phyloP scores from a whole-genome alignment of 2,113 vertebrate species.

The Dicerorhinus sumatrensis region DNA sequence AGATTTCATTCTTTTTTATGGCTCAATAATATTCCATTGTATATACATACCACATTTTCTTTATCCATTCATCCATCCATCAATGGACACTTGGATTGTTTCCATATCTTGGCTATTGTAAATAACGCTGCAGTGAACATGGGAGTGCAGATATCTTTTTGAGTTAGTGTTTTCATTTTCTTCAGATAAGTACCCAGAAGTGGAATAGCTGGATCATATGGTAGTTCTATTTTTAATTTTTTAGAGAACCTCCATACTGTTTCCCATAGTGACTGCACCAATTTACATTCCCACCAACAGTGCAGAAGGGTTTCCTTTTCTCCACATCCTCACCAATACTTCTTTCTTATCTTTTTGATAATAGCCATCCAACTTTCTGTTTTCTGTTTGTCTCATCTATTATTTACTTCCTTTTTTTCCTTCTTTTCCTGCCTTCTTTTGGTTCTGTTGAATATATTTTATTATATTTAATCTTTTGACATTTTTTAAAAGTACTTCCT shows the following conservation, averaged over 20 bases:
- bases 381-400: not conserved
- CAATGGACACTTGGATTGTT: not conserved
- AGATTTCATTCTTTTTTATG: not conserved
- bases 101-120: not conserved
- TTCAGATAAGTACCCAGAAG: no score
- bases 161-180: no score
- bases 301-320: not conserved
- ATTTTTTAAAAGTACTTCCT: not conserved
- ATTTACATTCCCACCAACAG: not conserved
- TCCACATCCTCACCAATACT: not conserved
- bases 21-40: not conserved
- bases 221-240: no score
- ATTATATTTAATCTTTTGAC: not conserved
- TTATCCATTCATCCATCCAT: not conserved
- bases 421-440: not conserved
- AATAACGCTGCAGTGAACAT: no score
- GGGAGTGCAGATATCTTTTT: no score
- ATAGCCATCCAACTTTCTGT: not conserved
- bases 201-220: no score
- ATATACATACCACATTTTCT: not conserved
- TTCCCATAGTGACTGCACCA: no score
- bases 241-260: no score
- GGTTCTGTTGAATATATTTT: not conserved
- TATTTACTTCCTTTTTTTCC: not conserved
- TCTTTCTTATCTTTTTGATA: not conserved